Evolutionary conservation across 2,113 vertebrate genomes (phyloP), one percentile per base, ranked within the genome.

Genomic region (Lipotes vexillifer): DNA sequence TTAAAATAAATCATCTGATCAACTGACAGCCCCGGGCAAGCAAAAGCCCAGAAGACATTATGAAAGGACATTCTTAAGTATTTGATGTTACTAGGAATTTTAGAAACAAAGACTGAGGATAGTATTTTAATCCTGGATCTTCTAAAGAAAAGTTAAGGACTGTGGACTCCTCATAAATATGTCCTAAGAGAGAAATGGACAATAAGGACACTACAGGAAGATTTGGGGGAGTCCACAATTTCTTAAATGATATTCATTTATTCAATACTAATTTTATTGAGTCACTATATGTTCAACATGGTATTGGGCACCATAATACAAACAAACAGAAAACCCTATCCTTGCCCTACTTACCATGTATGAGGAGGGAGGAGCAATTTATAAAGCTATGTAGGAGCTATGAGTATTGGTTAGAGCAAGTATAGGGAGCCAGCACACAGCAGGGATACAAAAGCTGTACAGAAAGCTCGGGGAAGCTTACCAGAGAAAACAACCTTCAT

Each of bases 1-100:
- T 90, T 77, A 72, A 93, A 94, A 88, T 88, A 93, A 75, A 93
- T 96, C 5, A 23, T 84, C 66, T 55, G 5, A 55, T 82, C 74
- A 97, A 83, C 5, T 20, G 11, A 38, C 33, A 91, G 90, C 25
- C 41, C 61, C 49, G 85, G 36, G 61, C 95, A 78, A 85, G 49
- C 25, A 95, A 72, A 97, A 59, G 20, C 36, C 31, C n/a, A 36
- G 25, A 95, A 41, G 27, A 93, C 1, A 83, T 33, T 88, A 63
- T 38, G 59, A 88, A 94, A 85, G 8, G 8, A 75, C 31, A 87
- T 31, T 82, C 36, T 75, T 82, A 83, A 74, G 25, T 80, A 75
- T 66, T 84, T 61, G 18, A 61, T 21, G 18, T 36, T 77, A 44
- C 36, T 71, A 61, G 71, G 31, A 96, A 88, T 93, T 97, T 96